These are phyloP conservation scores for Aegithalos caudatus DNA, from an alignment of 2,113 vertebrate species.

Conservation along the genomic window DNA sequence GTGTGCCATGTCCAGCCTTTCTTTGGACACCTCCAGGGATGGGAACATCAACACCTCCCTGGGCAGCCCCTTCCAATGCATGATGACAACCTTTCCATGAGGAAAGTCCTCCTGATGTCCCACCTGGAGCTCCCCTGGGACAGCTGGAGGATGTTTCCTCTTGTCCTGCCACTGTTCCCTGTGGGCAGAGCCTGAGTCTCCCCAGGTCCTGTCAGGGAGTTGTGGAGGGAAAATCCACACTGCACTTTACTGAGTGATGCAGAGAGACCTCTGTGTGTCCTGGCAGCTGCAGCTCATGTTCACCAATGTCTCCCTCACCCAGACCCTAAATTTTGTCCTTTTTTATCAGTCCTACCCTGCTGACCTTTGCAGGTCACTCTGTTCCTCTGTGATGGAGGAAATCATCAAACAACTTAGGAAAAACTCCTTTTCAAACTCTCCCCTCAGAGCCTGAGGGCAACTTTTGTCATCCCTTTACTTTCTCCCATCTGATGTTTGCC, in stretches of 20 bases:
- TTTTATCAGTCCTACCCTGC: neutral
- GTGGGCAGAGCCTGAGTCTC: neutral
- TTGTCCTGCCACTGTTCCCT: neutral
- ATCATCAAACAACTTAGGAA: neutral
- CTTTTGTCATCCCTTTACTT: neutral
- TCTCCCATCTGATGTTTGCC: neutral
- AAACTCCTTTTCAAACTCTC: neutral
- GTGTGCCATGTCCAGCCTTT: accelerated
- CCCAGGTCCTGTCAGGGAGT: neutral
- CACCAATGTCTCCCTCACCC: neutral
- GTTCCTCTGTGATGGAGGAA: neutral
- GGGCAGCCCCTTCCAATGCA: neutral
- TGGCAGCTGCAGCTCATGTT: neutral
- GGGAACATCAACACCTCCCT: neutral
- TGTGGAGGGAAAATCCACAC: neutral
- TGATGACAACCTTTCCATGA: neutral
- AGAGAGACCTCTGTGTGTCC: neutral
- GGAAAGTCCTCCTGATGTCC: neutral
- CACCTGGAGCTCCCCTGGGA: neutral
- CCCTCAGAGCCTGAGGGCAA: neutral
- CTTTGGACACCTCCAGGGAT: neutral
- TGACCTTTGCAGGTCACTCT: neutral
- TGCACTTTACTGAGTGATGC: neutral
- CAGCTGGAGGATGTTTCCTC: neutral
- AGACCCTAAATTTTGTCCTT: neutral